Base-by-base conservation (phyloP, 1,140 invertebrate genomes). In the Brachystomella parvula region DNA sequence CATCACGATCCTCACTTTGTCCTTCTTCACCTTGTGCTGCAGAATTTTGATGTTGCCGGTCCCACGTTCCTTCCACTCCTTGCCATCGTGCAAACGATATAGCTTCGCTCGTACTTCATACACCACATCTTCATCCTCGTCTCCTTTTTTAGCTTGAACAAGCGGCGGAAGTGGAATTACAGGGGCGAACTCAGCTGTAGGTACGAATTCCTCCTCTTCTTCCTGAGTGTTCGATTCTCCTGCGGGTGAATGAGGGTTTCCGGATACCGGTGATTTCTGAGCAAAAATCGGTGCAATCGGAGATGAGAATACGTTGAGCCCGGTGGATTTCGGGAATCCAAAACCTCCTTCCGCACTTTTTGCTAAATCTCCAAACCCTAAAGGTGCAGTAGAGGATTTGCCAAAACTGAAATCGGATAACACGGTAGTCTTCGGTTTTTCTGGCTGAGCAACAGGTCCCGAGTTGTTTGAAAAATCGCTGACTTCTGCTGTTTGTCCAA, bases 51-150 rank as follows among this genome's bases (percentile, higher is more conserved):
- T 77, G 67, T 87, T 84, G 17, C 91, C 90, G 39, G 89, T 77
- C 0, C 91, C 92, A 32, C 89, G 81, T 74, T 94, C 91, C 75
- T 94, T 94, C 90, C 91, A 95, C 75, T 90, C 82, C 75, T 87
- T 19, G 35, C 19, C 35, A 39, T 74, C 65, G 75, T 85, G 83
- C 74, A 83, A 90, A 26, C 88, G 81, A 71, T 87, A 83, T 3
- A 94, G 75, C 74, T 86, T 89, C 0, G 85, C 85, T 44, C 85
- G 81, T 71, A 85, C 79, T 71, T 86, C 83, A 74, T 87, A 90
- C 2, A 93, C 67, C 9, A 86, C 75, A 35, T 79, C 74, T 74
- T 81, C 78, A 62, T 80, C 77, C 68, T 82, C 77, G 73, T 82
- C 80, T 3, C 76, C 76, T 70, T 89, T 95, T 71, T 83, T 85